phyloP scores from a whole-genome alignment of 2,797 vertebrate species.

The Sebastes ruberrimus region DNA sequence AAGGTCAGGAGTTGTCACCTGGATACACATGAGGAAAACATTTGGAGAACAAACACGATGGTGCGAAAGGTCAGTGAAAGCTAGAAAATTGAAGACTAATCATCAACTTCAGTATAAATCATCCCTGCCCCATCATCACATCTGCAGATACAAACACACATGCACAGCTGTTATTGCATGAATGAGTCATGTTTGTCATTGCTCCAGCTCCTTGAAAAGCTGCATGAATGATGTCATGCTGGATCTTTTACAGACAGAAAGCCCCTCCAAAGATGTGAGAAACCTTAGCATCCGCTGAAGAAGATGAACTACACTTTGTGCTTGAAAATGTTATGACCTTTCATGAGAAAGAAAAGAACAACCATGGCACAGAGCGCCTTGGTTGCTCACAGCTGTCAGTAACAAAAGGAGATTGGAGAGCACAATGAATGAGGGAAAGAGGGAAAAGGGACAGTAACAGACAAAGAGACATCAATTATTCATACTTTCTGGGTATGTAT shows the following conservation, averaged over 20 bases:
- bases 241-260: conserved; percentile 1
- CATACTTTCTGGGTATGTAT: conserved; percentile 28
- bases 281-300: background rate
- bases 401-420: conserved; percentile 8
- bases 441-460: conserved; percentile 22
- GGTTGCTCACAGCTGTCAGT: conserved; percentile 1
- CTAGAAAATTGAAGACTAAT: background rate
- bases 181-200: conserved; percentile 49
- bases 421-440: conserved; percentile 10
- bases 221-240: conserved; percentile 36
- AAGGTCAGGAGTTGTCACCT: background rate
- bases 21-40: background rate
- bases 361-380: background rate
- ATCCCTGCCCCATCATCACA: background rate
- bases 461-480: conserved; percentile 54
- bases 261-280: conserved; percentile 6
- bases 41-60: background rate
- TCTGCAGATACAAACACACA: conserved; percentile 1
- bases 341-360: conserved; percentile 14
- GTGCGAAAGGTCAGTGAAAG: background rate
- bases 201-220: conserved; percentile 35
- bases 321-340: conserved; percentile 35
- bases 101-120: background rate
- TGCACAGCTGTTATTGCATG: conserved; percentile 21
- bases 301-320: conserved; percentile 13